Percentiles rank a stretch among this genome's conserved stretches.
phyloP scores from a whole-genome alignment of 1,140 invertebrate species.

The Drosophila aff. region DNA sequence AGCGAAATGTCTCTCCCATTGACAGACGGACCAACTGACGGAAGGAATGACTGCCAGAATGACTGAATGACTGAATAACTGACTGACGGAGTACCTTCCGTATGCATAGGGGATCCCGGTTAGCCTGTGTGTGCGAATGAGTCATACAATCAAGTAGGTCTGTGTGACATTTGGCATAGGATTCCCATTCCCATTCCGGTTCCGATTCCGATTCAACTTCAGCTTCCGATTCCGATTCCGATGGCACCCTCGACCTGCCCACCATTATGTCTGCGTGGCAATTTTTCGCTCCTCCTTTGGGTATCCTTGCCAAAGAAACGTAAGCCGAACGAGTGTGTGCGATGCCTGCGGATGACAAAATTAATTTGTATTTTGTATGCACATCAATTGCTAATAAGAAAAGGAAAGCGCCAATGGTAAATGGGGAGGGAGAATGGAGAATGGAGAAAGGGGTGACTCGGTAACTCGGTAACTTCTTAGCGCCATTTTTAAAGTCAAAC shows the following conservation, averaged over 20 bases:
- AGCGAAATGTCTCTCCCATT: constrained; percentile 59
- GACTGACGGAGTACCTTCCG: constrained; percentile 30
- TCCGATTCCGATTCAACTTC: too few relatives aligned
- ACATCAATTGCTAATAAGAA: constrained; percentile 54
- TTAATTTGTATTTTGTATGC: constrained; percentile 63
- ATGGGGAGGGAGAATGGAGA: too few relatives aligned
- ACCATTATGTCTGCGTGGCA: constrained; percentile 50
- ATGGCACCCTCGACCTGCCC: constrained; percentile 12
- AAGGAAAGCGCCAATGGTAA: background rate
- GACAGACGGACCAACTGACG: constrained; percentile 33
- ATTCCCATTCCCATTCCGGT: background rate
- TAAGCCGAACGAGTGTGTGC: constrained; percentile 8
- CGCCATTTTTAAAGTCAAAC: constrained; percentile 20
- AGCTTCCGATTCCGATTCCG: constrained; percentile 4
- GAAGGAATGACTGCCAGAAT: constrained; percentile 6
- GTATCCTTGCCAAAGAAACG: constrained; percentile 3
- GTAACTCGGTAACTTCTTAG: background rate
- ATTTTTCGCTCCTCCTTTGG: constrained; percentile 22
- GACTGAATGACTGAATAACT: constrained; percentile 4
- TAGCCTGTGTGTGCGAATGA: constrained; percentile 56
- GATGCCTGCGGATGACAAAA: constrained; percentile 56
- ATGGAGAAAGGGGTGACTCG: background rate
- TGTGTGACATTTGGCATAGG: constrained; percentile 62
- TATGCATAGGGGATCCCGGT: constrained; percentile 21
- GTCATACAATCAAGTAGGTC: constrained; percentile 56